Percentiles rank a stretch among this genome's conserved stretches.
Conservation (phyloP, 2,113 vertebrate genomes). For the Pimephales promelas region DNA sequence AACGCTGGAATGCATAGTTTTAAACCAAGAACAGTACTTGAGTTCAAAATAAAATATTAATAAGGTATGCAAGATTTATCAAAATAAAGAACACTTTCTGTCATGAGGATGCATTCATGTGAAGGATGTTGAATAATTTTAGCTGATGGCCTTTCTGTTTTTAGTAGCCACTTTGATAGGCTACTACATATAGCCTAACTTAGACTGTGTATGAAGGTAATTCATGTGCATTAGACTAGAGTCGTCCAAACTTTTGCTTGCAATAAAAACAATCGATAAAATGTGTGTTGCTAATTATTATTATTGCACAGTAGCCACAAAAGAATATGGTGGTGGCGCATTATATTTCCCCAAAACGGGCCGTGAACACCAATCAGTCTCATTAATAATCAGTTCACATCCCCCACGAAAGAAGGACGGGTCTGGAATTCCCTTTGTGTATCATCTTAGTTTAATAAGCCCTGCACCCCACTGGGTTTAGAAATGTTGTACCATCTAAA, state of each 20-base stretch:
- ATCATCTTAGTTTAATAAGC: slow-evolving; percentile 52
- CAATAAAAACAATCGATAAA: slow-evolving; percentile 33
- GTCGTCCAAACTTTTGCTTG: slow-evolving; percentile 37
- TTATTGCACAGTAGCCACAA: slow-evolving; percentile 71
- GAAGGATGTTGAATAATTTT: slow-evolving; percentile 83
- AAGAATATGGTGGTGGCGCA: slow-evolving; percentile 69
- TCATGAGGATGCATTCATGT: slow-evolving; percentile 80
- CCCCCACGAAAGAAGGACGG: slow-evolving; percentile 45
- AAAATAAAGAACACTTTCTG: slow-evolving; percentile 82
- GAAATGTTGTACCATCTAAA: background rate
- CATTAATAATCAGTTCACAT: slow-evolving; percentile 59
- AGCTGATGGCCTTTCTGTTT: slow-evolving; percentile 62
- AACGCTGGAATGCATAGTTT: slow-evolving; percentile 21
- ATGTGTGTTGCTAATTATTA: slow-evolving; percentile 28
- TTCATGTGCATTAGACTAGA: background rate
- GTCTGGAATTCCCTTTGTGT: slow-evolving; percentile 46
- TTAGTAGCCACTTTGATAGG: background rate
- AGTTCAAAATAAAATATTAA: slow-evolving; percentile 30
- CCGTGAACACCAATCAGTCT: slow-evolving; percentile 48
- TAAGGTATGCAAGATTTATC: slow-evolving; percentile 35
- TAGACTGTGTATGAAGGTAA: background rate
- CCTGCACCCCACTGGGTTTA: slow-evolving; percentile 26
- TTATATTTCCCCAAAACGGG: slow-evolving; percentile 13
- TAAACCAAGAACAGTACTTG: slow-evolving; percentile 4
- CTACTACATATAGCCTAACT: background rate